These are phyloP conservation scores for Tragelaphus strepsiceros DNA, from an alignment of 2,113 vertebrate species.

Conservation along the genomic window DNA sequence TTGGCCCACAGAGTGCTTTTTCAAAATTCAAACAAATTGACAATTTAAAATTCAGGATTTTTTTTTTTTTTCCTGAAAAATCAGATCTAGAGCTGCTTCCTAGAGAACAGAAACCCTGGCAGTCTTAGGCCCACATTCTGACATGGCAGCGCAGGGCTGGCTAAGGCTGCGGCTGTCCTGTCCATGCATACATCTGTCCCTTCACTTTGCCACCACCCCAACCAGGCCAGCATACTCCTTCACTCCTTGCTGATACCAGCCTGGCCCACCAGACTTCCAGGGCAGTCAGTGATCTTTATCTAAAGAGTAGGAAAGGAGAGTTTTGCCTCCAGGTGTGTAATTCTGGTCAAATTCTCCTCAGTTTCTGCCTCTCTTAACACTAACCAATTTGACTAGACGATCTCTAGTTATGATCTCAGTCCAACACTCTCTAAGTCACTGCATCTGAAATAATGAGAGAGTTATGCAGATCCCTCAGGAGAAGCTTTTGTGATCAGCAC, in stretches of 20 bases:
- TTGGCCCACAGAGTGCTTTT: conserved; percentile 48
- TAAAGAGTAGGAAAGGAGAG: not conserved
- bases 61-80: not conserved
- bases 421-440: not conserved
- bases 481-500: not conserved
- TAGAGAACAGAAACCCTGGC: not conserved
- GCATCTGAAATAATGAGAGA: not conserved
- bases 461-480: not conserved
- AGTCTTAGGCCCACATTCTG: not conserved
- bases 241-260: not conserved
- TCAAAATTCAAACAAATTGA: conserved; percentile 56
- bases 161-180: not conserved
- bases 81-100: not conserved
- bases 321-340: not conserved
- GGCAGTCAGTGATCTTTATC: not conserved
- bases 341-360: not conserved
- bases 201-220: not conserved
- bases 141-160: not conserved
- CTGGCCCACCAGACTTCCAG: not conserved
- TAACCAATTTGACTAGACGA: not conserved
- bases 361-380: not conserved
- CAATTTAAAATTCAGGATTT: conserved; percentile 43
- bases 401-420: not conserved
- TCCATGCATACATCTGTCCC: not conserved
- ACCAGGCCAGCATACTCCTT: not conserved